Base-by-base conservation (phyloP, 2,797 vertebrate genomes). In the Rachycentron canadum region DNA sequence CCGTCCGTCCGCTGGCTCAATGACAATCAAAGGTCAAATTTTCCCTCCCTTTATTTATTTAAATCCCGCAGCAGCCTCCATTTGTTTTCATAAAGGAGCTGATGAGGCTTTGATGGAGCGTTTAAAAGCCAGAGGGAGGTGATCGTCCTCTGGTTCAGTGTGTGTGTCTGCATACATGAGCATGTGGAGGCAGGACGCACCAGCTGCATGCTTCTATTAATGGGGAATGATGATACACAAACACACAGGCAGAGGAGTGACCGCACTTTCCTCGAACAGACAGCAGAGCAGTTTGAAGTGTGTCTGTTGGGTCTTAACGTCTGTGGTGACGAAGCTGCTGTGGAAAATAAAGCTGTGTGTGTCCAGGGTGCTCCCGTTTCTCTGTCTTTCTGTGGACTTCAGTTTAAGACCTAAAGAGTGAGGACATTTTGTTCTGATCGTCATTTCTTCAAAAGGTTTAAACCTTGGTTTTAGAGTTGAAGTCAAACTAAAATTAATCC, bases 21-120 rank as follows among this genome's bases (percentile, higher is more conserved):
- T 93, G 94, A 92, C 94, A 94, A 79, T 34, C 85, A 93, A 90
- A 94, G 93, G 94, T 94, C 93, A 92, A 50, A 78, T 69, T 50
- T 57, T 40, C 69, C 81, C 65, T 73, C 45, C 69, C 74, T 63
- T 85, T 81, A 79, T 81, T 86, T 80, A 66, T 84, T 84, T 57
- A 59, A 76, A 81, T 73, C 70, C 36, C 66, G 53, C 73, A 47
- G 66, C 60, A 61, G 77, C 79, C 55, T 77, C 69, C 63, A 53
- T 90, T 87, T 90, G 85, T 88, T 78, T 67, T 76, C 81, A 86
- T 87, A 25, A 78, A 86, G 76, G 40, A 65, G 62, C 41, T 60
- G 79, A 84, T 82, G 78, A 75, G 61, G 77, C 69, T 78, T 72
- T 90, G 77, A 89, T 86, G 78, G 72, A 75, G 69, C 49, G 21